Evolutionary conservation across 2,797 vertebrate species (phyloP).

Genomic region (Buceros bicornis): DNA sequence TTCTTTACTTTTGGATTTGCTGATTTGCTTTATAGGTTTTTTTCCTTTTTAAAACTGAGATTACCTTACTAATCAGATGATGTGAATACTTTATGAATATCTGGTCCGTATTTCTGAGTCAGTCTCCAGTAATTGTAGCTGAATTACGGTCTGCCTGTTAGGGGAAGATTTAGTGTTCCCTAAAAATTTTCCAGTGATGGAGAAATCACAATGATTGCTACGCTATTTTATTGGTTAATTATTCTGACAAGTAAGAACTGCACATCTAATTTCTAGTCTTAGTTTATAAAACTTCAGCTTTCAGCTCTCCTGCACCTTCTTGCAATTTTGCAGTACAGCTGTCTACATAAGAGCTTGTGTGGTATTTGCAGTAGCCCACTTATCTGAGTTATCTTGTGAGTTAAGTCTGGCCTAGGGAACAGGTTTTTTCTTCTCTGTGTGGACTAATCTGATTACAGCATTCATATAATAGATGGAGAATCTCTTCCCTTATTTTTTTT

Average conservation of each 20-base stretch:
- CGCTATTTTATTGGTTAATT: neutral
- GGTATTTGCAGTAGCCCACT: neutral
- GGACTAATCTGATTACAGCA: neutral
- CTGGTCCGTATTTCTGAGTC: neutral
- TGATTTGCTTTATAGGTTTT: neutral
- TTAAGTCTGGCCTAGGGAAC: neutral
- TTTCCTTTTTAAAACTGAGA: neutral
- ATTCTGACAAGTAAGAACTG: neutral
- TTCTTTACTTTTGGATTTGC: neutral
- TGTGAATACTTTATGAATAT: neutral
- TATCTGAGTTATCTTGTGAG: neutral
- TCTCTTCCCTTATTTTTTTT: neutral
- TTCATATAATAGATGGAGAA: neutral
- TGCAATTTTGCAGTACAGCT: neutral
- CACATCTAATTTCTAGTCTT: neutral
- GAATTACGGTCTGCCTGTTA: neutral
- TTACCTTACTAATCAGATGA: neutral
- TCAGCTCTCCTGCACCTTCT: neutral
- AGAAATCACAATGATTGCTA: neutral
- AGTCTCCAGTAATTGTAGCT: neutral
- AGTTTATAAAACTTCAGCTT: neutral
- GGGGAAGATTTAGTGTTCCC: neutral
- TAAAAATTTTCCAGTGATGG: neutral
- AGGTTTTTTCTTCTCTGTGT: neutral
- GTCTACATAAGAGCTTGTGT: neutral